Evolutionary conservation across 2,888 invertebrate genomes (phyloP).

Genomic region (Philaethria dido): DNA sequence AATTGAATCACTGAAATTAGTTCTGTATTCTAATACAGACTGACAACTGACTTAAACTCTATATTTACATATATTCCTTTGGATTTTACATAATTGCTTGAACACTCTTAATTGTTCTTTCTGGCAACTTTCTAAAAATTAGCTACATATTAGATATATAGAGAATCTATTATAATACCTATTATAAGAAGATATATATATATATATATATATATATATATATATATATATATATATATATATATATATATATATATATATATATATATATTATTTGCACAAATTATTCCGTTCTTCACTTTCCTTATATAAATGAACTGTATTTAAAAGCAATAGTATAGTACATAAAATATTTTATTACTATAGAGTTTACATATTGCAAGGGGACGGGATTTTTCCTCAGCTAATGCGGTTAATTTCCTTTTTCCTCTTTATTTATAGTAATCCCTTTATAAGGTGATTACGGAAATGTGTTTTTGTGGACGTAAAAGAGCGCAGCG

Average conservation of each 20-base stretch:
- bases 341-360: constrained; percentile 80
- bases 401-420: constrained; percentile 83
- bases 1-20: constrained; percentile 1
- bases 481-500: constrained; percentile 81
- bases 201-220: background rate
- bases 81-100: background rate
- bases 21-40: background rate
- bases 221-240: no score
- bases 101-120: no score
- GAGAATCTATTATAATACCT: no score
- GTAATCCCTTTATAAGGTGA: constrained; percentile 85
- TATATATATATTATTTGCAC: no score
- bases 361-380: constrained; percentile 80
- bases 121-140: no score
- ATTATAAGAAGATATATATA: background rate
- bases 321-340: constrained; percentile 31
- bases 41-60: background rate
- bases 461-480: constrained; percentile 84
- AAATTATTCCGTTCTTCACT: no score
- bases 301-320: background rate
- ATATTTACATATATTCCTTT: background rate
- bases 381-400: constrained; percentile 78
- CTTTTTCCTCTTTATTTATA: constrained; percentile 84
- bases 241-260: no score
- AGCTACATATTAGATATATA: no score